Evolutionary conservation across 92 coral and sea anemone genomes (phyloP).

Genomic region (Heliopora coerulea): DNA sequence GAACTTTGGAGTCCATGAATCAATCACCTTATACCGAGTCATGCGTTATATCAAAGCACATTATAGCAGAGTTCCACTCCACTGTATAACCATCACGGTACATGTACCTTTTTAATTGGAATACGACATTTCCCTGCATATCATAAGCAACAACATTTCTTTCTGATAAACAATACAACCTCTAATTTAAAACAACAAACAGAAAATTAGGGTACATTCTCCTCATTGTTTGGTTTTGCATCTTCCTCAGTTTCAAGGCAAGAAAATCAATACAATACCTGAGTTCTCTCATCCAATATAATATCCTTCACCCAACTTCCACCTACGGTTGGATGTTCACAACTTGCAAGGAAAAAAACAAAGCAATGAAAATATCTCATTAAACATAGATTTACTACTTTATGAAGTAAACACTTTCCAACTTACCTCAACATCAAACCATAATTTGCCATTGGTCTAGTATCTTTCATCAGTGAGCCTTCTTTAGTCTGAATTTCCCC

Average conservation of each 20-base stretch:
- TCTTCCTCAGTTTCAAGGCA: no score
- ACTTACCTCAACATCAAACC: conserved; percentile 87
- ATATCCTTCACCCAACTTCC: conserved; percentile 96
- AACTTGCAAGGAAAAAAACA: conserved; percentile 52
- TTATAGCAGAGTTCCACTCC: no score
- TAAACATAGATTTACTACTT: no score
- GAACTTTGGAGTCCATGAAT: no score
- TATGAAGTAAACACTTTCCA: neutral
- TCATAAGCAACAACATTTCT: conserved; percentile 93
- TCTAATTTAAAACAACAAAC: conserved; percentile 46
- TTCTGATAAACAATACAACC: conserved; percentile 89
- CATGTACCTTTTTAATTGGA: conserved; percentile 73
- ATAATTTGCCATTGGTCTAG: conserved; percentile 98
- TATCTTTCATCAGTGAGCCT: conserved; percentile 63
- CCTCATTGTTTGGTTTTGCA: no score
- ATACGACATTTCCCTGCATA: conserved; percentile 81
- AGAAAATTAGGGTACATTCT: no score
- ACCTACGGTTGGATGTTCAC: conserved; percentile 84
- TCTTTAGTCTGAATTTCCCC: conserved; percentile 69
- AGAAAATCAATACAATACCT: conserved; percentile 44
- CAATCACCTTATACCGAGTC: no score
- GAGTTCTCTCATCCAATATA: conserved; percentile 83
- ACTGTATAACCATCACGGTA: no score
- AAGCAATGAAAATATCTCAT: no score
- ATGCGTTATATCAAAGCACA: no score